Base-by-base conservation (phyloP, 2,888 invertebrate genomes). In the Caenorhabditis afra region DNA sequence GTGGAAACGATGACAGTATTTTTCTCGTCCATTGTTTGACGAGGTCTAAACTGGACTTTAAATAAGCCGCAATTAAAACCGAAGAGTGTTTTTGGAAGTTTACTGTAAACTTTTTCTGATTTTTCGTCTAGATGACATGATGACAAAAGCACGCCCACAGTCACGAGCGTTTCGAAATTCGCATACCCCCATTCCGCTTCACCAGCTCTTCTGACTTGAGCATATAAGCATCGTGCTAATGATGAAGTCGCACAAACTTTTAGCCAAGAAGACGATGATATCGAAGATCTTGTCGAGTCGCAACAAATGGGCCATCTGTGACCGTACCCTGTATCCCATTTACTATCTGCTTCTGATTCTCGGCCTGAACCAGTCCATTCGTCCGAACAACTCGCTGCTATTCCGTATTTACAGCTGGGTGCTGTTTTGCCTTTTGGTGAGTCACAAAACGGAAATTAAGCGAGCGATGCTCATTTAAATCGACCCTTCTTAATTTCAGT, bases 351-450 rank as follows among this genome's bases (percentile, higher is more conserved):
- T 79, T n/a, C 44, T 79, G 5, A 59, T 79, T 55, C 79, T 79
- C 39, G 79, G 79, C 35, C 37, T 79, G 20, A 79, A 75, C 39
- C 79, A 79, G 12, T 75, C 79, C 0, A 71, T 79, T 20, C 68
- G 67, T 20, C 74, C 67, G 22, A 74, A 64, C 49, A 59, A 67
- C 37, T 61, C 68, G 16, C 3, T 64, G 18, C 53, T 59, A 18
- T 79, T 74, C 45, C 79, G 75, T 20, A 49, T 79, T 52, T 79
- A 79, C 75, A 79, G 75, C 52, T 79, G 79, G 79, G 22, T 75
- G 23, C 70, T 79, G 35, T 79, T 79, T 44, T 47, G 64, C 20
- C 65, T 75, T n/a, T 45, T 79, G 75, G 79, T 74, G 41, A 79
- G 71, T 71, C 18, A 1, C 14, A 18, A 16, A 49, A 11, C 35